Percentiles rank a stretch among this genome's conserved stretches.
These are phyloP conservation scores for Syngnathus acus DNA, from an alignment of 2,797 vertebrate species.

Conservation along the genomic window DNA sequence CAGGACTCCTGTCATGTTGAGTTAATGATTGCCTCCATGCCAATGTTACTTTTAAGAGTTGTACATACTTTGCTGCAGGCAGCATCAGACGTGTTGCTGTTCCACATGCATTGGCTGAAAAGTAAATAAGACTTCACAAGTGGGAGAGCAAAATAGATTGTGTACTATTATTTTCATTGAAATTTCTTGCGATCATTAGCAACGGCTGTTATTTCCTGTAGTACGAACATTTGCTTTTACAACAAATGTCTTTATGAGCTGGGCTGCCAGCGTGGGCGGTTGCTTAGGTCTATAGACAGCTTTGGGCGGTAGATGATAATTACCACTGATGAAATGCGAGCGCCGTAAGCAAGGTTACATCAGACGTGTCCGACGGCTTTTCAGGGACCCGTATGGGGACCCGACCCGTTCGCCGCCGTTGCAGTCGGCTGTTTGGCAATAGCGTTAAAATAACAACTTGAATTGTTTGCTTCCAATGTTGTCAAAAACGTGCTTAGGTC, in stretches of 20 bases:
- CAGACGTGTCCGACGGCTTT: background rate
- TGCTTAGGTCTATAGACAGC: background rate
- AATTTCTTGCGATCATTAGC: background rate
- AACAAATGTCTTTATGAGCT: background rate
- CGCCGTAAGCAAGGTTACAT: constrained; percentile 5
- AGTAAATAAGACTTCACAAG: background rate
- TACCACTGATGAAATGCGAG: background rate
- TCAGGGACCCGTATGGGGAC: background rate
- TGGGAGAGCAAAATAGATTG: background rate
- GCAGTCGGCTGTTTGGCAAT: background rate
- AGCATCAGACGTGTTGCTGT: background rate
- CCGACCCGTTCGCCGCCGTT: background rate
- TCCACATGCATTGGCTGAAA: background rate
- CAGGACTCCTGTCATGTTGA: background rate
- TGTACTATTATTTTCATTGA: background rate
- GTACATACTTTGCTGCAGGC: background rate
- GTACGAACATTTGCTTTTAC: background rate
- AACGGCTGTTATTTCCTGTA: background rate
- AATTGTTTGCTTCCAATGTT: background rate
- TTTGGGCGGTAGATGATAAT: background rate
- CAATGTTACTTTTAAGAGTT: background rate
- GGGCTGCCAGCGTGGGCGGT: background rate
- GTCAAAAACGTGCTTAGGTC: background rate
- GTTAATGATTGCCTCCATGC: background rate
- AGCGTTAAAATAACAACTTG: background rate